Evolutionary conservation across 2,797 vertebrate species (phyloP).

Genomic region (Spondyliosoma cantharus): DNA sequence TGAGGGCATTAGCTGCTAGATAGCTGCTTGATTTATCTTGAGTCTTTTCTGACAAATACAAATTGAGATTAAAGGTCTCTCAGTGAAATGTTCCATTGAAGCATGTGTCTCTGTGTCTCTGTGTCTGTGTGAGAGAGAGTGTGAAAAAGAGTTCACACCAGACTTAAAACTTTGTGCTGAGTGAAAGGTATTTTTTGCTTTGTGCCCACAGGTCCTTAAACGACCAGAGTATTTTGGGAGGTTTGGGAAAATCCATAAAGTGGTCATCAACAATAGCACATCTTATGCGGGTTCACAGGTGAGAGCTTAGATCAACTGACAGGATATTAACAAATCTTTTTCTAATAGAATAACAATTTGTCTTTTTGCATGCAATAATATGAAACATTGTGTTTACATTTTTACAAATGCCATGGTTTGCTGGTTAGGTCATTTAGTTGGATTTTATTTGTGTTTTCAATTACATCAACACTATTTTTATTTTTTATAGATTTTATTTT

Average conservation of each 20-base stretch:
- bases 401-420: not conserved
- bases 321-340: not conserved
- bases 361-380: not conserved
- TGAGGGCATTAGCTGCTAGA: not conserved
- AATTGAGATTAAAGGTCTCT: not conserved
- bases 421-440: not conserved
- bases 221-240: constrained; percentile 99
- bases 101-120: too few relatives aligned
- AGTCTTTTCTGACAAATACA: not conserved
- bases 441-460: not conserved
- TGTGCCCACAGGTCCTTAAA: constrained; percentile 93
- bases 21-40: not conserved
- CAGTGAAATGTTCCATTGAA: not conserved
- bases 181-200: not conserved
- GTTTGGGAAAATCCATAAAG: constrained; percentile 99
- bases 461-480: not conserved
- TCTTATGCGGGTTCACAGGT: constrained; percentile 99
- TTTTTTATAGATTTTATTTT: not conserved
- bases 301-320: constrained; percentile 52
- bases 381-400: not conserved
- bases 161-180: not conserved
- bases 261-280: constrained; percentile 99
- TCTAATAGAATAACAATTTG: not conserved
- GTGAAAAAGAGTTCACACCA: not conserved
- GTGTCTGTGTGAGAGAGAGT: too few relatives aligned